Base-by-base conservation (phyloP, 2,888 invertebrate genomes). In the Ectobius pallidus region DNA sequence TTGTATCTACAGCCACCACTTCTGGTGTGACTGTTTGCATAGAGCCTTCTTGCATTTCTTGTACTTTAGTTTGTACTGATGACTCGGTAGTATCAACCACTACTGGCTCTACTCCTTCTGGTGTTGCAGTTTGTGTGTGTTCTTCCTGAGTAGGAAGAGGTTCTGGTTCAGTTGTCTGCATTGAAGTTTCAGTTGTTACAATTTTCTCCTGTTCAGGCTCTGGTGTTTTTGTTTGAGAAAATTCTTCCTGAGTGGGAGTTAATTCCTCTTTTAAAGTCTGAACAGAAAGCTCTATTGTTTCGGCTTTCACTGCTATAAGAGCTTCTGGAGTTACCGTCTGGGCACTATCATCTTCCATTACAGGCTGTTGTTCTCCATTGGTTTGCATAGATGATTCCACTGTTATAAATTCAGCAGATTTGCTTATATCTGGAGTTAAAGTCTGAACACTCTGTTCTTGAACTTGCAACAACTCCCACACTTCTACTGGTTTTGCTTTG, bases 401-500 rank as follows among this genome's bases (percentile, higher is more conserved):
- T 3, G 80, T 81, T 70, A 80, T 78, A 9, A 75, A 77, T 73
- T 81, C 81, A 61, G 76, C 75, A 83, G 68, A 80, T 78, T 79
- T 81, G 78, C 62, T 78, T 77, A 73, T 80, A 76, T 0, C 90
- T 83, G 63, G 87, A 87, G 49, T 63, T 22, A 62, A 14, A 9
- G 73, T 73, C 32, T 74, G 77, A 6, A 25, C 30, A 25, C 75
- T 58, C 76, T 77, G 84, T 80, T 89, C 89, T 79, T 87, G 85
- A 1, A 86, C 86, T n/a, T 83, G 76, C n/a, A 88, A 82, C 79
- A 86, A 83, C 83, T 89, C 89, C 6, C 89, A 79, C 6, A 89
- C 85, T n/a, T 87, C 85, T 22, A 91, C 84, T 69, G 89, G 22
- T 3, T 49, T 16, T 34, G 63, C 44, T 9, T 22, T 20, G 34